Conservation (phyloP, 2,113 vertebrate species). For the Anseranas semipalmata region DNA sequence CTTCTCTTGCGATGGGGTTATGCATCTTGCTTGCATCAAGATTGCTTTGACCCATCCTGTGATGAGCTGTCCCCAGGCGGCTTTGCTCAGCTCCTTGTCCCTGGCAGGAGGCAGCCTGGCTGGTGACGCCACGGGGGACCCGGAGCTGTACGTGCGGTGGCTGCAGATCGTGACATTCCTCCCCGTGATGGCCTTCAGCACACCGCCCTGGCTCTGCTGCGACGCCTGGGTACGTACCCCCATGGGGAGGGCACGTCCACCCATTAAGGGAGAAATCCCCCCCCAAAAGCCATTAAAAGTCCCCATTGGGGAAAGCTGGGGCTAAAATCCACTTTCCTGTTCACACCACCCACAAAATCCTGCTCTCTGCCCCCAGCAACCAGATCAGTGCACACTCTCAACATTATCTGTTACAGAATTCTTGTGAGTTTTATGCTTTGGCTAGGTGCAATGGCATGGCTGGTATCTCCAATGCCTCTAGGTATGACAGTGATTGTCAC, state of each 20-base stretch:
- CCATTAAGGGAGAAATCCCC: rapidly evolving
- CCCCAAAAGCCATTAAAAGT: neutral
- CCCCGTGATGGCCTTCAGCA: conserved; percentile 88
- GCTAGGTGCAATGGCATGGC: rapidly evolving
- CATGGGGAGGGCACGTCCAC: rapidly evolving
- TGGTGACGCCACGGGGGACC: conserved; percentile 71
- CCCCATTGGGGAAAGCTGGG: neutral
- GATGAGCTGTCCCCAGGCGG: rapidly evolving
- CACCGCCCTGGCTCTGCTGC: conserved; percentile 85
- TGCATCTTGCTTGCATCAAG: rapidly evolving
- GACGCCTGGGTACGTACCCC: conserved; percentile 76
- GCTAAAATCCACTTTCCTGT: neutral
- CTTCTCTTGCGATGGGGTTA: neutral
- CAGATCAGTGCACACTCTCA: rapidly evolving
- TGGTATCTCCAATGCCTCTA: rapidly evolving
- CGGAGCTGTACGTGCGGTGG: conserved; percentile 90
- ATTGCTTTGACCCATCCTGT: rapidly evolving
- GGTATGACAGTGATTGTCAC: rapidly evolving
- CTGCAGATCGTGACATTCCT: conserved; percentile 87
- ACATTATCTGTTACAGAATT: neutral
- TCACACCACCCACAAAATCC: neutral
- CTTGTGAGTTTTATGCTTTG: rapidly evolving
- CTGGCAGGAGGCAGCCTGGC: conserved; percentile 82
- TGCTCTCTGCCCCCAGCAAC: neutral
- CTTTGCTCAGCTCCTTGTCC: neutral